Percentiles rank a stretch among this genome's conserved stretches.
Evolutionary conservation across 2,888 invertebrate species (phyloP).

Genomic region (Meloe dianella): DNA sequence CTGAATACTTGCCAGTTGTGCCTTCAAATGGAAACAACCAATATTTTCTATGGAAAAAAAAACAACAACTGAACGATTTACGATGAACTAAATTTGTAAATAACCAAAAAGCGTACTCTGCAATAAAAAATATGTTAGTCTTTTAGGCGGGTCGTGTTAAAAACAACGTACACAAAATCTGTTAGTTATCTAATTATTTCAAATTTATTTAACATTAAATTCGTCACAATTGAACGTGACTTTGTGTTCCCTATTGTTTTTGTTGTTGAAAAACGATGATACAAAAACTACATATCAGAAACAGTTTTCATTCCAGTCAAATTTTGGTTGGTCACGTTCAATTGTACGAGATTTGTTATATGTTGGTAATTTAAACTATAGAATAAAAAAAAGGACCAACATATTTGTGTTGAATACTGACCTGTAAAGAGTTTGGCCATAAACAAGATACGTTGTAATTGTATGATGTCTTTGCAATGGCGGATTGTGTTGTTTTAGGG

Average conservation of each 20-base stretch:
- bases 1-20: slow-evolving; percentile 16
- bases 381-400: neutral
- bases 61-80: slow-evolving; percentile 1
- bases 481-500: slow-evolving; percentile 50
- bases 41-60: neutral
- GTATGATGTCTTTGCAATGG: slow-evolving; percentile 57
- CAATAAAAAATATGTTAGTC: slow-evolving; percentile 29
- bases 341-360: slow-evolving; percentile 2
- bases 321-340: neutral
- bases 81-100: neutral
- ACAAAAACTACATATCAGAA: neutral
- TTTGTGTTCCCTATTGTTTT: neutral
- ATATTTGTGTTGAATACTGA: slow-evolving; percentile 58
- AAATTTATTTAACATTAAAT: neutral
- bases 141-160: slow-evolving; percentile 9
- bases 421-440: slow-evolving; percentile 81
- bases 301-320: neutral
- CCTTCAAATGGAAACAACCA: slow-evolving; percentile 2
- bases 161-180: neutral
- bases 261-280: neutral
- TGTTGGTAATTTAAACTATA: neutral
- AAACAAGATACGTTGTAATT: slow-evolving; percentile 73
- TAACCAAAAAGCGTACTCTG: slow-evolving; percentile 25
- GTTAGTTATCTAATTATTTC: slow-evolving; percentile 17
- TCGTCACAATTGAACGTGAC: neutral